Conservation (phyloP, 30 jellyfish, hydroid and myxozoan genomes). For the Phacellophora camtschatica region DNA sequence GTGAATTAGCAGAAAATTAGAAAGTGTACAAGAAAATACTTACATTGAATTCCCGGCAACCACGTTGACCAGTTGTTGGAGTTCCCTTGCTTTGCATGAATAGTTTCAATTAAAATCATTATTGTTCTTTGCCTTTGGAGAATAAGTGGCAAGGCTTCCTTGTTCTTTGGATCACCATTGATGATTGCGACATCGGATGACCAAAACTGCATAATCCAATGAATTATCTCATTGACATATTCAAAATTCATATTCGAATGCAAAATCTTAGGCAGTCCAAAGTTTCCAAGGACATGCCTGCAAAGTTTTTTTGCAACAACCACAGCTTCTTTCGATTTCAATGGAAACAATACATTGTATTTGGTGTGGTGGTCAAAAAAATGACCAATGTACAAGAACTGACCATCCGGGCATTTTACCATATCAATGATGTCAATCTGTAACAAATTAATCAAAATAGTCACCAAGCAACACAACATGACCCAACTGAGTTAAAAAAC, state of each 20-base stretch:
- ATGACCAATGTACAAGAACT: slow-evolving; percentile 81
- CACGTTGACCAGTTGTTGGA: slow-evolving; percentile 82
- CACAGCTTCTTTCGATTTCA: slow-evolving; percentile 70
- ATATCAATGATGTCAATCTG: slow-evolving; percentile 89
- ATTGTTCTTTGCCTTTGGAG: slow-evolving; percentile 88
- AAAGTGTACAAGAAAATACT: not conserved
- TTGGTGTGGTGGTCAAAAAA: slow-evolving; percentile 90
- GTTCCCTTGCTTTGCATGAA: slow-evolving; percentile 64
- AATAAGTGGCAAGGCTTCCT: slow-evolving; percentile 41
- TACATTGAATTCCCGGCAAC: slow-evolving; percentile 97
- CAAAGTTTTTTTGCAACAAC: slow-evolving; percentile 85
- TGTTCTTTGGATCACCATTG: slow-evolving; percentile 86
- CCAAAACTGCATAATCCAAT: slow-evolving; percentile 81
- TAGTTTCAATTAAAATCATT: slow-evolving; percentile 80
- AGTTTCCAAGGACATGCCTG: slow-evolving; percentile 85
- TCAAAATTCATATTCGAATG: slow-evolving; percentile 78
- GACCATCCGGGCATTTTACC: slow-evolving; percentile 86
- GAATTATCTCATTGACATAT: slow-evolving; percentile 70
- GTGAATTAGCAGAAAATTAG: not conserved
- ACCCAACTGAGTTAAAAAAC: no score
- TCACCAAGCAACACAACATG: no score
- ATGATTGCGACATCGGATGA: slow-evolving; percentile 87
- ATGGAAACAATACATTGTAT: slow-evolving; percentile 85
- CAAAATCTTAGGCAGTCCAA: slow-evolving; percentile 85
- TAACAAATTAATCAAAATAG: no score